Evolutionary conservation across 2,797 vertebrate genomes (phyloP).

Genomic region (Hoplostethus mediterraneus): DNA sequence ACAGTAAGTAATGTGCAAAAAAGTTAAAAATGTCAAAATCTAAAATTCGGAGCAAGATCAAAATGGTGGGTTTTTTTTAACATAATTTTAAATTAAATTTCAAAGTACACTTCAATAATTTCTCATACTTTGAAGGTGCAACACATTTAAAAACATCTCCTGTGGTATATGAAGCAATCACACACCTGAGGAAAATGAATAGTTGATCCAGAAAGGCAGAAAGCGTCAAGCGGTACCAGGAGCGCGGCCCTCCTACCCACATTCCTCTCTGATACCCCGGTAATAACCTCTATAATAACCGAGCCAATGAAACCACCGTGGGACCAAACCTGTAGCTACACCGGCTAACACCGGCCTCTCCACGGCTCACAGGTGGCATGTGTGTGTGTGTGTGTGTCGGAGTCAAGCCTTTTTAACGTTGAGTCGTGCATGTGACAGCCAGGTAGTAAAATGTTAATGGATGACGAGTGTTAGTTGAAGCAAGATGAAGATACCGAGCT

Average conservation of each 20-base stretch:
- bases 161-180: no score
- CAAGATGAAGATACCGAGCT: slow-evolving; percentile 35
- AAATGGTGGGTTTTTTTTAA: no score
- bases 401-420: slow-evolving; percentile 38
- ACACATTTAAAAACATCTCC: no score
- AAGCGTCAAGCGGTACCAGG: slow-evolving; percentile 47
- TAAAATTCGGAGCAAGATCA: no score
- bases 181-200: no score
- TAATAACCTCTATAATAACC: slow-evolving; percentile 10
- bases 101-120: no score
- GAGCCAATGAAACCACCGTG: slow-evolving; percentile 28
- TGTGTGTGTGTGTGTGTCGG: slow-evolving; percentile 7
- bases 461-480: slow-evolving; percentile 67
- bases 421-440: slow-evolving; percentile 41
- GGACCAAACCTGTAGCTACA: slow-evolving; percentile 26
- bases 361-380: slow-evolving; percentile 13
- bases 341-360: no score
- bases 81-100: no score
- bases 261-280: slow-evolving; percentile 21
- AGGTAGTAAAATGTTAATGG: slow-evolving; percentile 67
- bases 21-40: no score
- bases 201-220: slow-evolving; percentile 12
- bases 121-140: no score
- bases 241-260: not conserved
- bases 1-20: no score